phyloP scores from a whole-genome alignment of 2,797 vertebrate genomes.

The Acestrorhynchus altus region DNA sequence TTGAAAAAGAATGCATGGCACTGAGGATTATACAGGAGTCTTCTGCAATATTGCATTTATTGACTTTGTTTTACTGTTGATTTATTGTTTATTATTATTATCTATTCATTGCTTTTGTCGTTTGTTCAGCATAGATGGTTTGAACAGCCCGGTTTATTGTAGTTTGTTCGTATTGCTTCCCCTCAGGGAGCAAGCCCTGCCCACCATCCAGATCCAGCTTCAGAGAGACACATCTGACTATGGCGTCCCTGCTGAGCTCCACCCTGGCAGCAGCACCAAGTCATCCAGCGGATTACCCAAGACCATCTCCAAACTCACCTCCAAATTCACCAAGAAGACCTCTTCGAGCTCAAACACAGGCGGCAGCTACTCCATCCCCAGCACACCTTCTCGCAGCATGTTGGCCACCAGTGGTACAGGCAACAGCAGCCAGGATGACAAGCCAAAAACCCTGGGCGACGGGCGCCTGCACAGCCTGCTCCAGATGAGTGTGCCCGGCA shows the following conservation, averaged over 20 bases:
- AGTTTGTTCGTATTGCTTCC: conserved; percentile 1
- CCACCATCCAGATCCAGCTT: conserved; percentile 96
- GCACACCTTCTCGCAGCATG: conserved; percentile 89
- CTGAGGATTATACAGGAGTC: no score
- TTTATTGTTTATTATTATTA: no score
- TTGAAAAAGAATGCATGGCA: no score
- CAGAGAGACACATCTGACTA: conserved; percentile 92
- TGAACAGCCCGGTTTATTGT: not conserved
- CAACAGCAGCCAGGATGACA: conserved; percentile 80
- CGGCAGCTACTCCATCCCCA: conserved; percentile 92
- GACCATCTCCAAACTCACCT: conserved; percentile 97
- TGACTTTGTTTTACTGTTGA: no score
- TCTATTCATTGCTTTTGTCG: no score
- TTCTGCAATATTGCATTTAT: no score
- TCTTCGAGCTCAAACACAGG: conserved; percentile 85
- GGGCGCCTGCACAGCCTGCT: conserved; percentile 87
- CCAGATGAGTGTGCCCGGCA: conserved; percentile 84
- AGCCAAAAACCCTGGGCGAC: conserved; percentile 75
- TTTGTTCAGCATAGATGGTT: no score
- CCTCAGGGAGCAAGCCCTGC: conserved; percentile 90
- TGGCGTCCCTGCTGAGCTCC: conserved; percentile 84
- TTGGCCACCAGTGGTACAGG: conserved; percentile 66
- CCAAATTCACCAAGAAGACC: conserved; percentile 95
- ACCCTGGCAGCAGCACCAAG: conserved; percentile 87
- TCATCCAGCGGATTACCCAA: conserved; percentile 92